phyloP scores from a whole-genome alignment of 1,140 invertebrate species.

The Eumaeus atala region DNA sequence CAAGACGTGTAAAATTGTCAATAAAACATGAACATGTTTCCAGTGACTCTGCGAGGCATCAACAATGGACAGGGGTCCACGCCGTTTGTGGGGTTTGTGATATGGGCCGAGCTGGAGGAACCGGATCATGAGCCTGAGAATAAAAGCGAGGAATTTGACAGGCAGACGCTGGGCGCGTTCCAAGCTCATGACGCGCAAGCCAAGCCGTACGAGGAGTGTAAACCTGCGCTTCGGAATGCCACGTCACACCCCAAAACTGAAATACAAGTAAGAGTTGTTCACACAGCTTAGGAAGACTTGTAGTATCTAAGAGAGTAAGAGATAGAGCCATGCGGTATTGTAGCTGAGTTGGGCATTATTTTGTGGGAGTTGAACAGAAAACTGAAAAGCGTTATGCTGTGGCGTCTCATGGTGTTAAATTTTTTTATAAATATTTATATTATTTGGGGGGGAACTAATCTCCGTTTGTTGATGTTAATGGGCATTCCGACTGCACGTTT shows the following conservation, averaged over 20 bases:
- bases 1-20: no score
- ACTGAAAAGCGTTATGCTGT: no score
- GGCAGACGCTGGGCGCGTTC: constrained; percentile 41
- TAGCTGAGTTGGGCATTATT: no score
- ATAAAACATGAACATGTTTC: constrained; percentile 19
- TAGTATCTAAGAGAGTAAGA: no score
- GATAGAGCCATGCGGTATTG: no score
- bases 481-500: no score
- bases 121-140: constrained; percentile 18
- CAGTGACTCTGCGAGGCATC: constrained; percentile 56
- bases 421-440: no score
- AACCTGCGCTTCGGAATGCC: constrained; percentile 52
- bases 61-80: constrained; percentile 54
- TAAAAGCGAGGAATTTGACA: constrained; percentile 26
- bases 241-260: constrained; percentile 61
- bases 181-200: constrained; percentile 61
- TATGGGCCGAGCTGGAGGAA: constrained; percentile 53
- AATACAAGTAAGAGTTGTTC: constrained; percentile 41
- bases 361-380: no score
- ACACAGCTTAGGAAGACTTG: no score
- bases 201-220: constrained; percentile 43
- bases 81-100: constrained; percentile 53
- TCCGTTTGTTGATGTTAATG: no score
- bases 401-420: no score
- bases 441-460: no score